Conservation (phyloP, 2,113 vertebrate species). For the Octodon degus region DNA sequence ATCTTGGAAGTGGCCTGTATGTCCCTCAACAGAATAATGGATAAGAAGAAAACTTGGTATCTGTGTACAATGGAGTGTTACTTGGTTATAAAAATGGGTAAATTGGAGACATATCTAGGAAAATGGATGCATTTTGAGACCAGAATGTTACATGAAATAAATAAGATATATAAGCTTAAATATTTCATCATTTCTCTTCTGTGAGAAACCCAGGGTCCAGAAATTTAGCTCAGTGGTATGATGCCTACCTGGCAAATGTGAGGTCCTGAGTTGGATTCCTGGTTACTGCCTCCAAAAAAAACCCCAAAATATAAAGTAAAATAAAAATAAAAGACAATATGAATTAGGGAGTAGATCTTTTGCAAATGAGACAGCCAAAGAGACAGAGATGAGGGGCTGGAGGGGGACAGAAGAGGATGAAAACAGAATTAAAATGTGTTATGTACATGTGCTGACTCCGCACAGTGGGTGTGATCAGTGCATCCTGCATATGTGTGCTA, state of each 20-base stretch:
- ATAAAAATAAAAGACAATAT: neutral
- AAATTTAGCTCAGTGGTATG: too few species aligned
- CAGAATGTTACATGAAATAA: neutral
- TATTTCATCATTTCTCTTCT: neutral
- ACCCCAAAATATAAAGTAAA: neutral
- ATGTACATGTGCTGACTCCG: too few species aligned
- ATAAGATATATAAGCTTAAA: neutral
- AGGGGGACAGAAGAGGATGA: neutral
- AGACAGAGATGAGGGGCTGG: neutral
- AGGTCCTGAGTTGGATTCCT: too few species aligned
- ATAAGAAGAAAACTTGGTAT: neutral
- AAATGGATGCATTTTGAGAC: neutral
- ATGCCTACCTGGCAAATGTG: too few species aligned
- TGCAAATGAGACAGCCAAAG: neutral
- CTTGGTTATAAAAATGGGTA: neutral
- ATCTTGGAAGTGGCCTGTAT: neutral
- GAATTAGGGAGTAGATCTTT: neutral
- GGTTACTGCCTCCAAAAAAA: neutral
- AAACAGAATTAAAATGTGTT: neutral
- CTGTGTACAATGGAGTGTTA: neutral
- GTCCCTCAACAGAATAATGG: neutral
- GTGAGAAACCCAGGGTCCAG: neutral
- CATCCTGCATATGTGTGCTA: neutral
- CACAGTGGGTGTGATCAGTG: neutral
- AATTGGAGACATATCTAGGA: neutral